Percentiles rank a stretch among this genome's conserved stretches.
Evolutionary conservation across 2,797 vertebrate genomes (phyloP).

Genomic region (Sarcophilus harrisii): DNA sequence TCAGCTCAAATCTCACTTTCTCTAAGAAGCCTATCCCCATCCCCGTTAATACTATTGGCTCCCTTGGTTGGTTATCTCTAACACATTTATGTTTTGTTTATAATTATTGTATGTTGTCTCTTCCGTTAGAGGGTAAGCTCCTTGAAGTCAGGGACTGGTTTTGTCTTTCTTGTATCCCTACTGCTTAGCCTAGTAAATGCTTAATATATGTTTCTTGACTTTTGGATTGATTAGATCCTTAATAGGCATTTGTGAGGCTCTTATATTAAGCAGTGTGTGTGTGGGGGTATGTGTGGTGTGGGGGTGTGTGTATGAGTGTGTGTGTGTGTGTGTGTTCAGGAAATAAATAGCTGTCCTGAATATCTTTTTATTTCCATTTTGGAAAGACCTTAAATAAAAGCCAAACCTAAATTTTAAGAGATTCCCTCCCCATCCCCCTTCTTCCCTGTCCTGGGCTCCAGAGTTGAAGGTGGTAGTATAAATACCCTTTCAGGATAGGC

Average conservation of each 20-base stretch:
- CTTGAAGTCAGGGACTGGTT: background rate
- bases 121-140: background rate
- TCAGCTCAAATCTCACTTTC: background rate
- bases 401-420: background rate
- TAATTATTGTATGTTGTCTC: background rate
- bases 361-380: background rate
- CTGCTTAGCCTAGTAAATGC: background rate
- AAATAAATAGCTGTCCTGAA: background rate
- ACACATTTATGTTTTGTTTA: background rate
- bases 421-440: background rate
- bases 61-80: background rate
- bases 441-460: background rate
- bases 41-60: background rate
- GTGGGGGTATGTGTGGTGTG: too few species aligned
- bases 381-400: background rate
- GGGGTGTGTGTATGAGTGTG: too few species aligned
- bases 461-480: background rate
- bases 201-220: background rate
- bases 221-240: background rate
- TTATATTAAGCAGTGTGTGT: background rate
- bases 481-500: background rate
- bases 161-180: background rate
- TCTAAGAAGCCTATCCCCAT: background rate
- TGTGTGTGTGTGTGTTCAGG: too few species aligned
- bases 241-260: background rate